Base-by-base conservation (phyloP, 1,140 invertebrate species). In the Drosophila lowei region DNA sequence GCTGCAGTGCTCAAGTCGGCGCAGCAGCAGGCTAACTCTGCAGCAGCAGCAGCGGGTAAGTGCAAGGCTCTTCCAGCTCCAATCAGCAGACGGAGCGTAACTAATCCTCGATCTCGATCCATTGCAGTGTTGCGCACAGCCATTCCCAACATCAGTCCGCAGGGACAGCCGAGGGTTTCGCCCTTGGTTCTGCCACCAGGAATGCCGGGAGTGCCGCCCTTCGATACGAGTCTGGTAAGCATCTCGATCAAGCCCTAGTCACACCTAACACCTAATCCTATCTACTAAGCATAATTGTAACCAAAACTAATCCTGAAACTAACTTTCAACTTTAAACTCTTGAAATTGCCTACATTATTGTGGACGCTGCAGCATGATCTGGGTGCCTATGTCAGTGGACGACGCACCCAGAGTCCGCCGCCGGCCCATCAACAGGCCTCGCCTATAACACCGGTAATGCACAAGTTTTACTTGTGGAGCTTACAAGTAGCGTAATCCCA, bases 341-440 rank as follows among this genome's bases (percentile, higher is more conserved):
- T 7, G 16, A 38, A 58, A 61, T 28, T 77, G 38, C 49, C 47
- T 13, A 38, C 41, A 38, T 55, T 58, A 30, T 55, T 58, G 53
- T 73, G 90, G 86, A 91, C 34, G 34, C 34, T 76, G 91, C 92
- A 93, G 92, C 92, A 93, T 91, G 92, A 93, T 54, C 77, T 92
- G 77, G 90, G 90, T 77, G 83, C 88, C 34, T 92, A 91, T 91
- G 75, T 81, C 30, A 92, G 91, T 85, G 78, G 79, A 38, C 60
- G 80, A 57, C 65, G 77, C 34, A 90, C 93, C 58, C 94, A 95
- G 92, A 95, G 95, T 92, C 95, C 95, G 77, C 95, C 95, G 85
- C 95, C 95, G 78, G 95, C 96, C 72, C 95, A 96, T 92, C 81
- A 85, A 93, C 95, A 96, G 91, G 94, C 93, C 92, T 95, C 95